Percentiles rank a stretch among this genome's conserved stretches.
phyloP scores from a whole-genome alignment of 2,113 vertebrate genomes.

The Tychaedon coryphoeus region DNA sequence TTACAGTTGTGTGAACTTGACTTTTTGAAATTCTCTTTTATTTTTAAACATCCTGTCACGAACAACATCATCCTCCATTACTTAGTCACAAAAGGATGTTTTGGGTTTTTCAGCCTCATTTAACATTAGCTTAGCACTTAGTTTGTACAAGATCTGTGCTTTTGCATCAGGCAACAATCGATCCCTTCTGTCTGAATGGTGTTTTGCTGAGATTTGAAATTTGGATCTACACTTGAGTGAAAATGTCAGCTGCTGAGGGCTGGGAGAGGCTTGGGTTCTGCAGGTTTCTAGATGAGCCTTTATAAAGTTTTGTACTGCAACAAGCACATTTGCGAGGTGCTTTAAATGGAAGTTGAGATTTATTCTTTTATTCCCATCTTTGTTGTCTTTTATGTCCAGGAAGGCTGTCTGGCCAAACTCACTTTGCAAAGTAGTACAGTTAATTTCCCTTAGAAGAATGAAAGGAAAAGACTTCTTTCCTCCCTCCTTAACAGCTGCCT shows the following conservation, averaged over 20 bases:
- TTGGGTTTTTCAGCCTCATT: not conserved
- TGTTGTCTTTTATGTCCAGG: not conserved
- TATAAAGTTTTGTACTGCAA: not conserved
- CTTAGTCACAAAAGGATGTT: not conserved
- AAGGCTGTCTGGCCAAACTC: not conserved
- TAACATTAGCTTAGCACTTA: not conserved
- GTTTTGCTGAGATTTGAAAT: not conserved
- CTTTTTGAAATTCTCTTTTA: not conserved
- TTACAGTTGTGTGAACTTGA: not conserved
- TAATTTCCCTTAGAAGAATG: not conserved
- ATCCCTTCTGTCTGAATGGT: not conserved
- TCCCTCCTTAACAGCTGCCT: not conserved
- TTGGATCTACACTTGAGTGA: not conserved
- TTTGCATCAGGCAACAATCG: accelerated
- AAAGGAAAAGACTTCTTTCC: not conserved
- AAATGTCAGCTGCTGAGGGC: not conserved
- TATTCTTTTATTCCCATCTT: not conserved
- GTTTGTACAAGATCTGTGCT: not conserved
- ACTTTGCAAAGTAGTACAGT: not conserved
- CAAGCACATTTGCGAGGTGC: not conserved
- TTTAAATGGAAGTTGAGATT: not conserved
- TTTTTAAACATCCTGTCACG: not conserved
- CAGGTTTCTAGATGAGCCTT: not conserved
- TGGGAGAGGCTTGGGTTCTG: not conserved
- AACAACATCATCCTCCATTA: not conserved